These are phyloP conservation scores for Dryocosmus kuriphilus DNA, from an alignment of 2,888 invertebrate species.

Conservation along the genomic window DNA sequence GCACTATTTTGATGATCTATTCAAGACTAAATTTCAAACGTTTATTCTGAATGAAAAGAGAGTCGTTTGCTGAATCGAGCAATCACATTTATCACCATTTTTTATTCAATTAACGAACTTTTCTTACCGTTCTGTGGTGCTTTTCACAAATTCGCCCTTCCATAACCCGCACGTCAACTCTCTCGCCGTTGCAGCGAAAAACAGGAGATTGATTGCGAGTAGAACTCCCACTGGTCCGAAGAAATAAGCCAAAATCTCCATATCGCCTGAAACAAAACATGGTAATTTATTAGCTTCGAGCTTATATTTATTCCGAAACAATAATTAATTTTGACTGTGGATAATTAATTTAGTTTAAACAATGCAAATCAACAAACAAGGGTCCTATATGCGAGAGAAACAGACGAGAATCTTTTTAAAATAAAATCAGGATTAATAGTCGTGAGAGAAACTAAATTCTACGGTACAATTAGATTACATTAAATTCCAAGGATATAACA, in stretches of 20 bases:
- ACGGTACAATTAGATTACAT: neutral
- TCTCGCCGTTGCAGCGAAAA: conserved; percentile 89
- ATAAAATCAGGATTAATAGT: neutral
- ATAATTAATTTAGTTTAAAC: neutral
- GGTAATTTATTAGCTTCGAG: conserved; percentile 7
- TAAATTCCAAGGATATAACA: neutral
- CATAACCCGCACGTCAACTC: conserved; percentile 92
- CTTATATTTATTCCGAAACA: neutral
- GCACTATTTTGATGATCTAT: conserved; percentile 24
- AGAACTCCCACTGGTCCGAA: conserved; percentile 90
- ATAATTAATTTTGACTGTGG: neutral
- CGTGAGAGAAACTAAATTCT: too few relatives aligned
- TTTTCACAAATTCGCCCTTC: conserved; percentile 93
- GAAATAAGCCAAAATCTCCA: conserved; percentile 91
- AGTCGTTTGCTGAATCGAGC: conserved; percentile 38
- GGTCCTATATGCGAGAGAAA: neutral
- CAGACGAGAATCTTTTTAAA: neutral
- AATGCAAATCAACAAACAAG: neutral
- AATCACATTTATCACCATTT: conserved; percentile 38
- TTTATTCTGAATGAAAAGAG: conserved; percentile 20
- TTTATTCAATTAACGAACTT: conserved; percentile 34
- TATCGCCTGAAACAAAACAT: conserved; percentile 80
- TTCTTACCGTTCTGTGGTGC: conserved; percentile 85
- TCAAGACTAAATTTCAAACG: conserved; percentile 3
- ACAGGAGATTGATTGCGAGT: conserved; percentile 86